A percentile compares a stretch with the other conserved stretches of the same genome.
phyloP scores from a whole-genome alignment of 2,888 invertebrate species.

The Macroteleia sp. region DNA sequence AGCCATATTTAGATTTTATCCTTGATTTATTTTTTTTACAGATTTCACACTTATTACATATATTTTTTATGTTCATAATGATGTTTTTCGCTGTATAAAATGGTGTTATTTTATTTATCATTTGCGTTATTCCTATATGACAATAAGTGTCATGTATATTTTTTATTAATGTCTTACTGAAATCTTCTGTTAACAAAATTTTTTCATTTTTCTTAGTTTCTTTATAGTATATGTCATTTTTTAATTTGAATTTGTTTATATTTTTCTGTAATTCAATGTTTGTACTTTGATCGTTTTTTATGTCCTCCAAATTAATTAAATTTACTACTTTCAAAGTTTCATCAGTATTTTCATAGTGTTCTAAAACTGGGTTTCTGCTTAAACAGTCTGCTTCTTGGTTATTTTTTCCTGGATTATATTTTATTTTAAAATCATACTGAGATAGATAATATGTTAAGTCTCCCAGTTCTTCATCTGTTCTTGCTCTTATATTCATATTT shows the following conservation, averaged over 20 bases:
- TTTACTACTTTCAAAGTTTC: not conserved
- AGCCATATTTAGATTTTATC: constrained; percentile 56
- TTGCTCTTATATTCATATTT: constrained; percentile 14
- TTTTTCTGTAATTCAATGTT: constrained; percentile 21
- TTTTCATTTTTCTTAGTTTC: constrained; percentile 49
- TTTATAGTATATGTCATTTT: constrained; percentile 44
- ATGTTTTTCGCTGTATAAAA: constrained; percentile 17
- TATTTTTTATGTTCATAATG: constrained; percentile 2
- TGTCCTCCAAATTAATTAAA: not conserved
- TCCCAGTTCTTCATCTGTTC: constrained; percentile 15
- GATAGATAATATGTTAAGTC: constrained; percentile 8
- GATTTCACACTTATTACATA: constrained; percentile 34
- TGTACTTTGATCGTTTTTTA: not conserved
- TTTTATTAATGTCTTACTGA: constrained; percentile 14
- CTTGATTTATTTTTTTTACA: constrained; percentile 65
- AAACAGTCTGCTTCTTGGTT: constrained; percentile 11
- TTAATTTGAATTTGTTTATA: constrained; percentile 20
- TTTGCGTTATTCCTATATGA: constrained; percentile 9
- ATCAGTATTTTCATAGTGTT: not conserved
- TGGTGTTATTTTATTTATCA: not conserved
- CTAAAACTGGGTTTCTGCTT: not conserved
- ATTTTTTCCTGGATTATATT: constrained; percentile 17
- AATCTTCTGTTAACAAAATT: constrained; percentile 51
- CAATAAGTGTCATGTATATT: not conserved
- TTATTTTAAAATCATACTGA: constrained; percentile 8